Evolutionary conservation across 1,140 invertebrate genomes (phyloP).

Genomic region (Epicauta chinensis): DNA sequence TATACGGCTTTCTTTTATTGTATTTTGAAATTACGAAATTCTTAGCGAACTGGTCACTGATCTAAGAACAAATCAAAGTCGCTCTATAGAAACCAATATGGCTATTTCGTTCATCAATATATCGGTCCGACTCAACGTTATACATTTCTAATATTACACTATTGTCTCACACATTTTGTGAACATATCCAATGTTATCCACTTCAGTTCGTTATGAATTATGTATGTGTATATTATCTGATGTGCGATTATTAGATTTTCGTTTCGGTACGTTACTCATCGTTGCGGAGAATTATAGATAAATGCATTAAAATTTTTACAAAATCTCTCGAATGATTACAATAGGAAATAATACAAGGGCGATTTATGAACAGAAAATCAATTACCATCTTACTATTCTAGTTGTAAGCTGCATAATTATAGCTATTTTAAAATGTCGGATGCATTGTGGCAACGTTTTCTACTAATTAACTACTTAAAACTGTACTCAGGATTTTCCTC

Average conservation of each 20-base stretch:
- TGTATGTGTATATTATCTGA: slow-evolving; percentile 8
- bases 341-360: background rate
- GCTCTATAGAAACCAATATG: no score
- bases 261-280: slow-evolving; percentile 1
- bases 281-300: slow-evolving; percentile 1
- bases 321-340: slow-evolving; percentile 1
- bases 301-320: background rate
- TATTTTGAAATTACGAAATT: no score
- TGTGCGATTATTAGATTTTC: slow-evolving; percentile 7
- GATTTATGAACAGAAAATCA: no score
- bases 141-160: slow-evolving; percentile 17
- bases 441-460: no score
- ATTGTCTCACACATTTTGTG: slow-evolving; percentile 12
- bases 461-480: no score
- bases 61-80: no score
- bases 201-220: slow-evolving; percentile 13
- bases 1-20: no score
- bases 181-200: slow-evolving; percentile 12
- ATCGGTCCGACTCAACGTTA: slow-evolving; percentile 13
- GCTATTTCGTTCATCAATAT: background rate
- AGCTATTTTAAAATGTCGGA: no score
- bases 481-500: no score
- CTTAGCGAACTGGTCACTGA: no score
- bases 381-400: no score
- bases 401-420: no score